Evolutionary conservation across 2,888 invertebrate species (phyloP).

Genomic region (Leistus spinibarbis): DNA sequence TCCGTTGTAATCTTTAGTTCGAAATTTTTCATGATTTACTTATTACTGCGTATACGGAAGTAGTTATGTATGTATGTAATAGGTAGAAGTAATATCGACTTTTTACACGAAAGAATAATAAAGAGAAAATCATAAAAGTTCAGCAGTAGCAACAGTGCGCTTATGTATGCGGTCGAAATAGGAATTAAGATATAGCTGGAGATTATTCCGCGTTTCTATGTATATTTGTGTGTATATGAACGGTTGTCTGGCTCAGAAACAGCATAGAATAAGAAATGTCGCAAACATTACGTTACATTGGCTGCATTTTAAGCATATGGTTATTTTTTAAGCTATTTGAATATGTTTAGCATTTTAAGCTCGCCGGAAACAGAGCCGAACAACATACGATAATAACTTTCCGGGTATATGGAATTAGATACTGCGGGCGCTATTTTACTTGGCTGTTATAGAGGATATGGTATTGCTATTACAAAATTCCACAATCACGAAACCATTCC

Average conservation of each 20-base stretch:
- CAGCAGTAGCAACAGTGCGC: neutral
- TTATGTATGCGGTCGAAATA: constrained; percentile 1
- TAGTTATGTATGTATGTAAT: too few species aligned
- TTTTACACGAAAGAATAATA: neutral
- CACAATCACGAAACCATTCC: constrained; percentile 5
- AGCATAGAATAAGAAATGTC: neutral
- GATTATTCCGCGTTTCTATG: neutral
- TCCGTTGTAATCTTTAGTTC: too few species aligned
- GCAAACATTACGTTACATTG: neutral
- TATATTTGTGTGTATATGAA: neutral
- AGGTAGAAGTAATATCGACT: neutral
- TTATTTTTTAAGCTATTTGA: constrained; percentile 3
- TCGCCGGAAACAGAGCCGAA: neutral
- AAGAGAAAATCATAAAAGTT: neutral
- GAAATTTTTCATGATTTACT: too few species aligned
- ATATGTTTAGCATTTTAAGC: neutral
- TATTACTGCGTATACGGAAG: too few species aligned
- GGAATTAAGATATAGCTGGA: constrained; percentile 2
- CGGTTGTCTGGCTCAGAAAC: neutral
- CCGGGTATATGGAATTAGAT: constrained; percentile 7
- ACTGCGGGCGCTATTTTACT: neutral
- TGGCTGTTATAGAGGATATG: constrained; percentile 1
- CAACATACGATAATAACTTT: constrained; percentile 17
- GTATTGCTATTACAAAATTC: constrained; percentile 10
- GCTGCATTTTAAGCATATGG: constrained; percentile 2